phyloP scores from a whole-genome alignment of 1,140 invertebrate genomes.

The Hypothenemus hampei region DNA sequence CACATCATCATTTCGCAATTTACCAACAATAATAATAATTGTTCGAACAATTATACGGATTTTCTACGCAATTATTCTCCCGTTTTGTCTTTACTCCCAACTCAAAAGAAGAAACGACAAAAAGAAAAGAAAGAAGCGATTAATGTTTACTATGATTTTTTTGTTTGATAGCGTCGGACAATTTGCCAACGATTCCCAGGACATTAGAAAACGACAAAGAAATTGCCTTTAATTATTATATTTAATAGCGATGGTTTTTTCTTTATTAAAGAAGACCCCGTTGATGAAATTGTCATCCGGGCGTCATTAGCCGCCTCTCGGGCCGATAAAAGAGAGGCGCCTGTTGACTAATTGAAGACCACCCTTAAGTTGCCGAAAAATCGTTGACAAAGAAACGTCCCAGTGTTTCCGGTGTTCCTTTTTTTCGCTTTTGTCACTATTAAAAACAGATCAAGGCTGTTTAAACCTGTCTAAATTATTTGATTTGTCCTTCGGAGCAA shows the following conservation, averaged over 20 bases:
- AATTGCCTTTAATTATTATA: slow-evolving; percentile 18
- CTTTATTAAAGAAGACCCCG: slow-evolving; percentile 20
- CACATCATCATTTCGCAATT: slow-evolving; percentile 3
- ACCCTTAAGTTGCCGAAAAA: slow-evolving; percentile 20
- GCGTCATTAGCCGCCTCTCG: slow-evolving; percentile 10
- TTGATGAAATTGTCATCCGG: slow-evolving; percentile 26
- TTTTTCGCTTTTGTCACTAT: background rate
- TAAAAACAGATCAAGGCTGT: slow-evolving; percentile 13
- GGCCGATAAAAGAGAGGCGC: slow-evolving; percentile 15
- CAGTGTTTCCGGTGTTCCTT: slow-evolving; percentile 1
- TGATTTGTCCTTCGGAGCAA: no score
- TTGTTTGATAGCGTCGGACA: slow-evolving; percentile 16
- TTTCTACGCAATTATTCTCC: slow-evolving; percentile 1
- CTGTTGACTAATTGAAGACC: slow-evolving; percentile 21
- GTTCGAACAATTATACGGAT: background rate
- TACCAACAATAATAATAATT: background rate
- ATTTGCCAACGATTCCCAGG: slow-evolving; percentile 22
- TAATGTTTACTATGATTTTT: background rate
- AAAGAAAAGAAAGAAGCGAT: no score
- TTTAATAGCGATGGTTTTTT: slow-evolving; percentile 22
- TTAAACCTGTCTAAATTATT: no score
- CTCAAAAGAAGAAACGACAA: no score
- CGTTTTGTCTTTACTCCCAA: background rate
- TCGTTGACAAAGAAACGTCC: background rate
- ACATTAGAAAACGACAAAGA: slow-evolving; percentile 22